Base-by-base conservation (phyloP, 2,797 vertebrate genomes). In the Bovichtus variegatus region DNA sequence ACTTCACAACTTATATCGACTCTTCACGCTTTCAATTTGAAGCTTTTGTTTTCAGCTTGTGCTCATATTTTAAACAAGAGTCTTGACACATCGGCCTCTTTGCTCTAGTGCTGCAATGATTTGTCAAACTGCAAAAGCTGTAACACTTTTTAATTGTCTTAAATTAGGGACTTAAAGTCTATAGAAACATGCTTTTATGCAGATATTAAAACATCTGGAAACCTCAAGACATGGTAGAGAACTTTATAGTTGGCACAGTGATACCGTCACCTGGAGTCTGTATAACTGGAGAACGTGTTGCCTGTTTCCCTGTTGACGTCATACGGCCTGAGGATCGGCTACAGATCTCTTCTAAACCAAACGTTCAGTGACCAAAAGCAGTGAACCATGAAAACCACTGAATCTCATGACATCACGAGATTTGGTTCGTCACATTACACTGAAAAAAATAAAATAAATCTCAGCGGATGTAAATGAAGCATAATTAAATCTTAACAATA, bases 1-100 rank as follows among this genome's bases (percentile, higher is more conserved):
- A 31, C 44, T 57, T 49, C 47, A 29, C 41, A 43, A 61, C n/a
- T 40, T 67, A 21, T 64, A 67, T 54, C 54, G 36, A 69, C 50
- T 58, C 36, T 54, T 57, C 23, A 46, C 19, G 12, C 38, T 19
- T 21, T 63, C 23, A 7, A 23, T 38, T 36, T 43, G 34, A 64
- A 23, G 46, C 25, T 23, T 55, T 38, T 19, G 16, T 41, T 65
- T 54, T 74, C 9, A 54, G 25, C 12, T 11, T 77, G 9, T 54
- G 21, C 3, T 47, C 7, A 18, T 63, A 21, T 68, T n/a, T 55
- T 23, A 34, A 55, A 64, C 18, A 15, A 46, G 2, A 53, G 13
- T 54, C 36, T 62, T 38, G n/a, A 46, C 9, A 11, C 31, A 31
- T 5, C 29, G 31, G 31, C 21, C 11, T 43, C 9, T 44, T 59